Evolutionary conservation across 2,888 invertebrate genomes (phyloP), one percentile per base, ranked within the genome.

Genomic region (Scrobipalpa costella): DNA sequence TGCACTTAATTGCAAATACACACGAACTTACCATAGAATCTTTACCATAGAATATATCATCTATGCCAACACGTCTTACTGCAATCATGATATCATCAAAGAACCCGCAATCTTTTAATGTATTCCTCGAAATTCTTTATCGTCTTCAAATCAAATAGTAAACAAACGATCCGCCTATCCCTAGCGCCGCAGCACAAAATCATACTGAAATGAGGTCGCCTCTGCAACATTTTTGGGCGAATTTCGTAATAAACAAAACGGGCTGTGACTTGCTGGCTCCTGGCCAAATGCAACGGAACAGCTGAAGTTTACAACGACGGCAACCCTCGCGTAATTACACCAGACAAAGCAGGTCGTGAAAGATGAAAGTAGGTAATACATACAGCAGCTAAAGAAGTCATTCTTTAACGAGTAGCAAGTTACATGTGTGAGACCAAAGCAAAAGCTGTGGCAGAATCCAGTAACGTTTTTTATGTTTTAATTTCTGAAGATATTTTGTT

Each of bases 171-270:
- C 38, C 47, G 40, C 21, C 50, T 52, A 52, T 58, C 62, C 57
- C 34, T 62, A 60, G 59, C 36, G 13, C 13, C 50, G 34, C 62
- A 60, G 59, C 36, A 19, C 8, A 17, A 40, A 60, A 59, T 52
- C 58, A 55, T 63, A 60, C 40, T 15, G 71, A 72, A 90, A 86
- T 81, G 81, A 80, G 90, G 90, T 83, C 90, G 84, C 73, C 79
- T 83, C 83, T 85, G 89, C 86, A 89, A 86, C 86, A 82, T 84
- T 85, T 88, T 89, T 86, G 88, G 80, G 81, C 84, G 83, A 88
- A 90, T 90, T 88, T 89, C 88, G 88, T 88, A 89, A 90, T 84
- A 87, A 81, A 85, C 85, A 85, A 86, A 86, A 84, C 85, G 79
- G 75, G 75, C 68, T 68, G 77, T 72, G 75, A 72, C 77, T 66